These are phyloP conservation scores for Etheostoma cragini DNA, from an alignment of 2,113 vertebrate species.

Conservation along the genomic window DNA sequence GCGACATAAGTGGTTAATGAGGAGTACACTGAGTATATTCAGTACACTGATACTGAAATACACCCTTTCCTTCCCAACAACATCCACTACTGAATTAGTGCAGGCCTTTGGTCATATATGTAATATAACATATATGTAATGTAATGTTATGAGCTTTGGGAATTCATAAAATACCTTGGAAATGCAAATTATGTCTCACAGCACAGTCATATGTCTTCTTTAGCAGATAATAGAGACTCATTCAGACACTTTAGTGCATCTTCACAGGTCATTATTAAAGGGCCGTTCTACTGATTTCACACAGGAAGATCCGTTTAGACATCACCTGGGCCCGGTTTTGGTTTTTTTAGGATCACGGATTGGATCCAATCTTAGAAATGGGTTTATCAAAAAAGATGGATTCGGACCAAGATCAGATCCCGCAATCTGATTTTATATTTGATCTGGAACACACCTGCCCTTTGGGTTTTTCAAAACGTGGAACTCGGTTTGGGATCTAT, in stretches of 20 bases:
- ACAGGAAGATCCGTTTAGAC: background rate
- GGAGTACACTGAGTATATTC: background rate
- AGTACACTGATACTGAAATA: conserved; percentile 2
- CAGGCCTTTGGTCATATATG: conserved; percentile 9
- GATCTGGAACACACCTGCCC: no score
- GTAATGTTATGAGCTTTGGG: background rate
- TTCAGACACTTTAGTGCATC: background rate
- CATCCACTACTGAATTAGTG: background rate
- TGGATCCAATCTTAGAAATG: no score
- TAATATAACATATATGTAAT: background rate
- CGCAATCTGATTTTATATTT: no score
- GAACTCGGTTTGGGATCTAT: no score
- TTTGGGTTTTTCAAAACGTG: no score
- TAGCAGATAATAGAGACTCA: conserved; percentile 1
- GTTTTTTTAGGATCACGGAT: no score
- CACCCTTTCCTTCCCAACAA: background rate
- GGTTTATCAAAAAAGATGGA: no score
- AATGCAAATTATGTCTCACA: conserved; percentile 26
- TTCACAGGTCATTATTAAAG: background rate
- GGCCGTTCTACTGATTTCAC: background rate
- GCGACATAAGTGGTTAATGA: conserved; percentile 66
- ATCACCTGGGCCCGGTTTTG: background rate
- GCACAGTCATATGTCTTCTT: conserved; percentile 35
- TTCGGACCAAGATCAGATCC: no score
- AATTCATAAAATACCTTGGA: conserved; percentile 16